Base-by-base conservation (phyloP, 2,113 vertebrate genomes). In the Aythya baeri region DNA sequence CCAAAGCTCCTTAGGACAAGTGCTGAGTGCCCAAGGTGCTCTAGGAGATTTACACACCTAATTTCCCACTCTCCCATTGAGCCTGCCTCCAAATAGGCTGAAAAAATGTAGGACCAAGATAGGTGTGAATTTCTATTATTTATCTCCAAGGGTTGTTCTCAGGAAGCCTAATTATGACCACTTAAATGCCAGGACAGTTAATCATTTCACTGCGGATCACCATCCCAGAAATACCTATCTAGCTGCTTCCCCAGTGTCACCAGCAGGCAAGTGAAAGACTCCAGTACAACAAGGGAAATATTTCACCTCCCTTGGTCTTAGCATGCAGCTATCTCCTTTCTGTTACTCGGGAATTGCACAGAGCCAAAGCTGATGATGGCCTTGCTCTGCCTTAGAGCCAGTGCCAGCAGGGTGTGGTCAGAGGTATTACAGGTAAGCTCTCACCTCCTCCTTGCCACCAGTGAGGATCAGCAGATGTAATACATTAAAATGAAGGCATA, bases 131-230 rank as follows among this genome's bases (percentile, higher is more conserved):
- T 97, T 97, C 89, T 94, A 83, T 93, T 97, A 95, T 98, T 98
- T 97, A 97, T 98, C 96, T 97, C 95, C 88, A 96, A 94, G 85
- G 84, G 84, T 72, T 97, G 86, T 93, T 97, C 97, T 88, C 2
- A 2, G 91, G 93, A 96, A 97, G 94, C 93, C 97, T 97, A 97
- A 97, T 97, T 98, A 97, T 95, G 96, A 96, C 91, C 97, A 96
- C 93, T 96, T 97, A 98, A 97, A 98, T 97, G 96, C 96, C 97
- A 97, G 83, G 84, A 93, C 79, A 89, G 91, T 98, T 97, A 97
- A 97, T 98, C 96, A 96, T 97, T 91, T 92, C 94, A 75, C 85
- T 67, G 83, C 91, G 96, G 95, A 96, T 96, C 92, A 76, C 81
- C 58, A 9, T 96, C 96, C 86, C 93, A 97, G 96, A 97, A 97